Evolutionary conservation across 2,113 vertebrate genomes (phyloP), one percentile per base, ranked within the genome.

Genomic region (Melanotaenia duboulayi): DNA sequence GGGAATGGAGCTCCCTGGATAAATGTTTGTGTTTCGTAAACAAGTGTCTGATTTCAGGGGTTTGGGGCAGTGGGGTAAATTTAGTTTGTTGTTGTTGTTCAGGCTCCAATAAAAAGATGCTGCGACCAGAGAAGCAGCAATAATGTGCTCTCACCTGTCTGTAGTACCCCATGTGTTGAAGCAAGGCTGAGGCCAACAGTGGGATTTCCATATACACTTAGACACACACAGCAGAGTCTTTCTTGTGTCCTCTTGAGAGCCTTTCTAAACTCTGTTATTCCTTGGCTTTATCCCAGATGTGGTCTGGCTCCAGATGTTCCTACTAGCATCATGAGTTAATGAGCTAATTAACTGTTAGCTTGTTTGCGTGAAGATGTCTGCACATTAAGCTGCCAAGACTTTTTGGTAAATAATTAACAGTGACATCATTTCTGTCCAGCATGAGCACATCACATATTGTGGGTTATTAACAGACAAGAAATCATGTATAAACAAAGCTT

Each of bases 271-370:
- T 14, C 55, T 25, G 22, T 40, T 68, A 49, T 37, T 32, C 23
- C 7, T 55, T 69, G 76, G 48, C 69, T 57, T 13, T 0, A 10
- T 49, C 50, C 81, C 89, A 90, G 83, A 89, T 90, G 84, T 79
- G 67, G 20, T 74, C 16, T 50, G 61, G 58, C 75, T 80, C 82
- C 90, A 90, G 87, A 89, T 91, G 89, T 75, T 83, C 23, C 40
- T 23, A 19, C 50, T 66, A 32, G 67, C 75, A 50, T 83, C 78
- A 70, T 85, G 50, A 68, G 51, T 71, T 78, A 66, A 85, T 81
- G 64, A 82, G 68, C 70, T 82, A 80, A 88, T 89, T 82, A 83
- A 67, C 64, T n/a, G 7, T 60, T 60, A 14, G 55, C 56, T 59
- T 83, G 79, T 71, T 84, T 86, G 61, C 71, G 64, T 57, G 60